Base-by-base conservation (phyloP, 2,113 vertebrate genomes). In the Gallinago jamesoni region DNA sequence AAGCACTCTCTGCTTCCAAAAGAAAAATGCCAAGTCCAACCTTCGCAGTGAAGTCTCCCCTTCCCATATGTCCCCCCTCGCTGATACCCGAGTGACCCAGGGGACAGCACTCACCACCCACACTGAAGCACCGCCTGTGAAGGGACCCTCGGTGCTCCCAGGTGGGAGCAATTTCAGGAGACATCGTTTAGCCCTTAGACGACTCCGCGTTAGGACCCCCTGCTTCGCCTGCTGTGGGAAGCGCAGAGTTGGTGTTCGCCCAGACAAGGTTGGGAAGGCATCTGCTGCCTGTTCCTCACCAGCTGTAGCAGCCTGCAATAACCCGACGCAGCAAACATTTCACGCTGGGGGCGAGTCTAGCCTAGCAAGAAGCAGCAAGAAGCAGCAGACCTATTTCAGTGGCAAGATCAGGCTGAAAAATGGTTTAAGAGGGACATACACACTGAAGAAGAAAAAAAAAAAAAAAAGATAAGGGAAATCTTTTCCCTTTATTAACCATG, bases 21-120 rank as follows among this genome's bases (percentile, higher is more conserved):
- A 30, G n/a, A 31, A 53, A 79, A 55, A 37, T 0, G 1, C 35
- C 39, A 14, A 69, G 30, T 6, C 45, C 64, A 74, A 13, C 27
- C 35, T 33, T 23, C 28, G 14, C 1, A 39, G 47, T 14, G 9
- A 39, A 79, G 25, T 8, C 9, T 52, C 48, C 7, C 47, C 6
- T 52, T 74, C 48, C 24, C 2, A 0, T 0, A 6, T 5, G 22
- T 8, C 8, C 19, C 19, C 18, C 21, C 10, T 10, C 7, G 2
- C 18, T 5, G 1, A 1, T 4, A 21, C 30, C 52, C 39, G 25
- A 30, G 20, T 72, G 48, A 55, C 8, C 19, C 7, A 20, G 17
- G 37, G 27, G n/a, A 10, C 47, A 74, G 35, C 59, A 55, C 1
- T 0, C 37, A 63, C 24, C 28, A 47, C 39, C 28, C 7, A 5